Evolutionary conservation across 92 coral and sea anemone genomes (phyloP), one percentile per base, ranked within the genome.

Genomic region (Parazoanthus atlanticus): DNA sequence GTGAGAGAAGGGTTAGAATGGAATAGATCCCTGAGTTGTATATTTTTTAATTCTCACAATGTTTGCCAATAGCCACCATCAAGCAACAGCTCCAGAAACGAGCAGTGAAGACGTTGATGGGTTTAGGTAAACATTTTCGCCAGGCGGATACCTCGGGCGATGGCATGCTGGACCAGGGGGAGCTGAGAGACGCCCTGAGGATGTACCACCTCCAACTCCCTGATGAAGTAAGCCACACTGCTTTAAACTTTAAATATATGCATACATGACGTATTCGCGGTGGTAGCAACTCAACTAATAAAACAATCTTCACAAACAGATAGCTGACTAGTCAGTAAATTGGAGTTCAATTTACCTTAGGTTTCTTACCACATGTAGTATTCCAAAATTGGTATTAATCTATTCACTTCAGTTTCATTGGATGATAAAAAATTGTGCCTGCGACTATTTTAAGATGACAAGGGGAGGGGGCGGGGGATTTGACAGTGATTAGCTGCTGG

Each of bases 101-200:
- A 83, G 99, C 98, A n/a, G 97, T 91, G 0, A 97, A 94, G 82
- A 95, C 99, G 13, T 40, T 97, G 93, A 95, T 94, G 95, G 99
- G 98, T 74, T 91, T 97, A 17, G 97, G 99, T 56, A 91, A 91
- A 84, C 96, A 97, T 81, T 97, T 97, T 54, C 93, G 93, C 69
- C 92, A 89, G 69, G 89, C 96, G 77, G 99, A 97, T 79, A 91
- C 85, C 64, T 90, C 97, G 32, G 96, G 97, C 13, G 97, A 97
- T 91, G 99, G 99, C 31, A 86, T 91, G 46, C 83, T 97, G 86
- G 99, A 97, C 85, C 92, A 86, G 74, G 91, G 78, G 25, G 99
- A 97, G 85, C 91, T 97, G 19, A 89, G 67, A 30, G 90, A 80
- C 21, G 98, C 99, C 32, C 86, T 97, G 79, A 56, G 88, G 78